A percentile compares a stretch with the other conserved stretches of the same genome.
phyloP scores from a whole-genome alignment of 2,113 vertebrate species.

The Hemichromis elongatus region DNA sequence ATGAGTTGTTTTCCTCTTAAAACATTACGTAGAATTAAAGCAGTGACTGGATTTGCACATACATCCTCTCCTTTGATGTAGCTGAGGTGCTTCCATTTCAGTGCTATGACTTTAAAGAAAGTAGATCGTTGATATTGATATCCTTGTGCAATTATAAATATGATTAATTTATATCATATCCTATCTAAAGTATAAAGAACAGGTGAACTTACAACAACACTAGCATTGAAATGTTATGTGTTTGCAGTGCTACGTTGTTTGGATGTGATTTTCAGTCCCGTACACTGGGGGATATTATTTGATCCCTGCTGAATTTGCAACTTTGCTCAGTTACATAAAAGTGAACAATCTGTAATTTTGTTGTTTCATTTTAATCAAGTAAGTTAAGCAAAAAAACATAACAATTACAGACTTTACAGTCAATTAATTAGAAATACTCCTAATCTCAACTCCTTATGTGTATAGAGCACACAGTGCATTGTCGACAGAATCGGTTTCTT shows the following conservation, averaged over 20 bases:
- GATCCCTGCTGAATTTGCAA: not conserved
- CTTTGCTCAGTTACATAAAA: not conserved
- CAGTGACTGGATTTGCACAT: not conserved
- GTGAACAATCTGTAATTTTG: not conserved
- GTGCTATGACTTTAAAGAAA: not conserved
- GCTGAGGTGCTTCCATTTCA: not conserved
- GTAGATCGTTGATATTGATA: no score
- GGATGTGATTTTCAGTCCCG: not conserved
- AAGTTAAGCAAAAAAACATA: not conserved
- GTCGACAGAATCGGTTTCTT: not conserved
- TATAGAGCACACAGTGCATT: not conserved
- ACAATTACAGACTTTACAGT: not conserved
- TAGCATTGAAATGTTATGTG: not conserved
- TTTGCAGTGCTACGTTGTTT: not conserved
- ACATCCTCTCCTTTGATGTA: not conserved
- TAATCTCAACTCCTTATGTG: not conserved
- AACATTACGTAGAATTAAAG: not conserved
- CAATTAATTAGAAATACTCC: not conserved
- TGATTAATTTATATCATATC: not conserved
- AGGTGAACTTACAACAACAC: not conserved
- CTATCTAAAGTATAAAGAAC: not conserved
- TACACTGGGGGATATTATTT: not conserved
- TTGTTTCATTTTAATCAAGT: not conserved
- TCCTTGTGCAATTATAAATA: not conserved
- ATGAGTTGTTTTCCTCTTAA: not conserved